A percentile compares a stretch with the other conserved stretches of the same genome.
Evolutionary conservation across 2,888 invertebrate genomes (phyloP).

Genomic region (Ectemnius continuus): DNA sequence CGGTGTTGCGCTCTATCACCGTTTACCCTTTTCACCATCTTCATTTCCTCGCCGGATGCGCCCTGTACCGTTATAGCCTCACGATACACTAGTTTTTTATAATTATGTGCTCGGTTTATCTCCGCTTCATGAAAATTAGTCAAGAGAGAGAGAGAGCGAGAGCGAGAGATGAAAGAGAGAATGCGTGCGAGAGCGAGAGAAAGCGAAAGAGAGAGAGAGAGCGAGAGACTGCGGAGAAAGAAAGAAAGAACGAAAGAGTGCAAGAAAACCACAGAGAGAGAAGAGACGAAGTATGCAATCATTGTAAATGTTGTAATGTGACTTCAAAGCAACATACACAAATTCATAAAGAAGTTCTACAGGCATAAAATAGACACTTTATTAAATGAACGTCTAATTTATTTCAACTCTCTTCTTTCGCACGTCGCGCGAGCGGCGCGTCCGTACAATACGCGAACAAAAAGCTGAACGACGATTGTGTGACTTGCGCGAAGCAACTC

Average conservation of each 20-base stretch:
- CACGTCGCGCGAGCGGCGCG: conserved; percentile 16
- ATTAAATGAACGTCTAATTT: conserved; percentile 65
- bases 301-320: conserved; percentile 65
- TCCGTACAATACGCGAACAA: not conserved
- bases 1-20: conserved; percentile 18
- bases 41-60: conserved; percentile 29
- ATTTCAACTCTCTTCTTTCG: conserved; percentile 64
- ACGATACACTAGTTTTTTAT: conserved; percentile 38
- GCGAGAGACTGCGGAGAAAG: not conserved
- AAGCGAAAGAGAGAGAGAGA: not conserved
- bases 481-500: not conserved
- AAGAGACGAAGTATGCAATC: conserved; percentile 49
- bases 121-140: conserved; percentile 57
- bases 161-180: not conserved
- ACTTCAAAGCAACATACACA: conserved; percentile 50
- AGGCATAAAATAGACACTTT: conserved; percentile 69
- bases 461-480: not conserved
- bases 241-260: not conserved
- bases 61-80: conserved; percentile 21
- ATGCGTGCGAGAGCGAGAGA: not conserved
- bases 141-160: conserved; percentile 36
- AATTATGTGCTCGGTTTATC: conserved; percentile 56
- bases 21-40: conserved; percentile 38
- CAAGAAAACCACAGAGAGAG: conserved; percentile 11
- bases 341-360: conserved; percentile 61